A percentile compares a stretch with the other conserved stretches of the same genome.
Conservation (phyloP, 2,888 invertebrate genomes). For the Pachycephus smyrnensis region DNA sequence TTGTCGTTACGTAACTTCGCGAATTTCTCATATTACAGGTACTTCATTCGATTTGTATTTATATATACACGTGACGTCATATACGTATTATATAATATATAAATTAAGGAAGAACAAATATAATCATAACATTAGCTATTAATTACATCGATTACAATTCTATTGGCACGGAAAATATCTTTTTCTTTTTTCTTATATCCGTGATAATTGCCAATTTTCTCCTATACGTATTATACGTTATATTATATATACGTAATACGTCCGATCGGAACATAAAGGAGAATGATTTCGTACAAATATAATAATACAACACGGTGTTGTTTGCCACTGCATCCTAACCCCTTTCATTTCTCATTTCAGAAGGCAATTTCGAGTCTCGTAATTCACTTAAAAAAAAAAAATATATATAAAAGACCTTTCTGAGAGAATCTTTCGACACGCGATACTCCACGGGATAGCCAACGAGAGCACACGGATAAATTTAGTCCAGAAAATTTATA, state of each 20-base stretch:
- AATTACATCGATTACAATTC: background rate
- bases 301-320: background rate
- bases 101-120: background rate
- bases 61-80: background rate
- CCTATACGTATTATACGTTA: background rate
- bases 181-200: background rate
- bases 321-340: background rate
- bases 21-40: background rate
- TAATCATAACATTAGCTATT: background rate
- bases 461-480: background rate
- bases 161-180: background rate
- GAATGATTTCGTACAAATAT: background rate
- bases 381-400: background rate
- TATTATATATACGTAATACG: background rate
- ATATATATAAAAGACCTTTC: background rate
- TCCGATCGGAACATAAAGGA: background rate
- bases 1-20: background rate
- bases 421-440: background rate
- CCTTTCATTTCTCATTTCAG: background rate
- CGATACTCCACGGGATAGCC: background rate
- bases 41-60: background rate
- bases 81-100: background rate
- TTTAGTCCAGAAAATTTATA: background rate
- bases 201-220: background rate
- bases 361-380: background rate